Conservation (phyloP, 2,888 invertebrate species). For the Callyntrura guangdongensis region DNA sequence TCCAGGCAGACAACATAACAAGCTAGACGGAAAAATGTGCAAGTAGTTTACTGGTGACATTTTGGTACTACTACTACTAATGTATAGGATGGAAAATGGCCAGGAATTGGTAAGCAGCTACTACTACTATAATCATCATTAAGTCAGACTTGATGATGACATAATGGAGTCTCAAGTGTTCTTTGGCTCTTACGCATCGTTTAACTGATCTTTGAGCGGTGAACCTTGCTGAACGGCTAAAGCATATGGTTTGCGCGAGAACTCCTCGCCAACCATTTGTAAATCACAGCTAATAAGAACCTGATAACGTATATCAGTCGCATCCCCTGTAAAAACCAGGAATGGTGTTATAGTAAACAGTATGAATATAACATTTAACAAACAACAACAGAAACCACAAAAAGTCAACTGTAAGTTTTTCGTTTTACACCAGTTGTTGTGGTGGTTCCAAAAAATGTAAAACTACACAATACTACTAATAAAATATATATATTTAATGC, state of each 20-base stretch:
- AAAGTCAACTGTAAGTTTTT: background rate
- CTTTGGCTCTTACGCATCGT: conserved; percentile 93
- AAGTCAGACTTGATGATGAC: conserved; percentile 65
- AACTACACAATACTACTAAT: too few relatives aligned
- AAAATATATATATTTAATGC: too few relatives aligned
- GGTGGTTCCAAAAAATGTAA: background rate
- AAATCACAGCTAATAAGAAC: conserved; percentile 95
- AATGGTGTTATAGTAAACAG: background rate
- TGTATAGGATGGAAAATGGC: background rate
- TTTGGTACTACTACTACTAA: background rate
- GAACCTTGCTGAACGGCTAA: conserved; percentile 99
- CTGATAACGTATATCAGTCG: conserved; percentile 95
- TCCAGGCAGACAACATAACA: too few relatives aligned
- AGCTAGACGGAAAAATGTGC: background rate
- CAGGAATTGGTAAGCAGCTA: conserved; percentile 2
- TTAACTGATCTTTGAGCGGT: conserved; percentile 96
- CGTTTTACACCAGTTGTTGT: conserved; percentile 1
- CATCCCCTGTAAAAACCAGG: conserved; percentile 90
- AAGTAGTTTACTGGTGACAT: background rate
- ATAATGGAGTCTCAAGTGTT: background rate
- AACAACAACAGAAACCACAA: background rate
- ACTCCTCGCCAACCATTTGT: conserved; percentile 97
- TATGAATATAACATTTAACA: background rate
- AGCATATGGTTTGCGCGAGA: conserved; percentile 97
- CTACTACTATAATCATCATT: conserved; percentile 59